phyloP scores from a whole-genome alignment of 2,113 vertebrate genomes.

The Columba livia region DNA sequence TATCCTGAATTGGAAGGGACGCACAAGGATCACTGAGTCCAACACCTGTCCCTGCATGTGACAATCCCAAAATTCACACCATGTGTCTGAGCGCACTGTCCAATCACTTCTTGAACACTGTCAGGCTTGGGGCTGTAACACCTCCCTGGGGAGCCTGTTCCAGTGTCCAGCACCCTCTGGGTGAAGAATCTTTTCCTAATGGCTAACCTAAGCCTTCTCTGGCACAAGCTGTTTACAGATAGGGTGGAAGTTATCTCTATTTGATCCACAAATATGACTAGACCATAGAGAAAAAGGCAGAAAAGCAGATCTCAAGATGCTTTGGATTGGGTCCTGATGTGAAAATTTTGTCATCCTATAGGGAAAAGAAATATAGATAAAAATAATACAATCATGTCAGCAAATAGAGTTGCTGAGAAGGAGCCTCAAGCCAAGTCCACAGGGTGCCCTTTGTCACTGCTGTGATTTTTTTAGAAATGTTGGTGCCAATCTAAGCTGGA shows the following conservation, averaged over 20 bases:
- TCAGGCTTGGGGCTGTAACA: too few species aligned
- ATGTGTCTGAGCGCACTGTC: too few species aligned
- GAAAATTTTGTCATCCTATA: neutral
- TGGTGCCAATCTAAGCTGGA: fast-evolving
- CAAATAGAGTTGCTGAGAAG: neutral
- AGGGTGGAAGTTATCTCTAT: neutral
- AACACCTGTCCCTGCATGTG: too few species aligned
- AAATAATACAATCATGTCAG: neutral
- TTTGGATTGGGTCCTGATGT: neutral
- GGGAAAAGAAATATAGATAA: neutral
- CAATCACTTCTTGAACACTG: too few species aligned
- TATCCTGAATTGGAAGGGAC: too few species aligned
- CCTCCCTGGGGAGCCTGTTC: too few species aligned
- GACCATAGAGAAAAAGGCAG: neutral
- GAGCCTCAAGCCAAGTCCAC: neutral
- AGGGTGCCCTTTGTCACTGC: neutral
- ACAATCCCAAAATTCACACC: too few species aligned
- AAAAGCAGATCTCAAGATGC: neutral
- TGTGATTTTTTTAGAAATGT: neutral
- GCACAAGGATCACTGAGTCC: too few species aligned
- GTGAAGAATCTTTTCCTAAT: too few species aligned
- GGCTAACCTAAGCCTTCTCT: too few species aligned
- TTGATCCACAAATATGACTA: neutral
- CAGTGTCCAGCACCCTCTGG: too few species aligned
- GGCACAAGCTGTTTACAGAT: neutral